A percentile compares a stretch with the other conserved stretches of the same genome.
Evolutionary conservation across 2,797 vertebrate genomes (phyloP).

Genomic region (Falco peregrinus): DNA sequence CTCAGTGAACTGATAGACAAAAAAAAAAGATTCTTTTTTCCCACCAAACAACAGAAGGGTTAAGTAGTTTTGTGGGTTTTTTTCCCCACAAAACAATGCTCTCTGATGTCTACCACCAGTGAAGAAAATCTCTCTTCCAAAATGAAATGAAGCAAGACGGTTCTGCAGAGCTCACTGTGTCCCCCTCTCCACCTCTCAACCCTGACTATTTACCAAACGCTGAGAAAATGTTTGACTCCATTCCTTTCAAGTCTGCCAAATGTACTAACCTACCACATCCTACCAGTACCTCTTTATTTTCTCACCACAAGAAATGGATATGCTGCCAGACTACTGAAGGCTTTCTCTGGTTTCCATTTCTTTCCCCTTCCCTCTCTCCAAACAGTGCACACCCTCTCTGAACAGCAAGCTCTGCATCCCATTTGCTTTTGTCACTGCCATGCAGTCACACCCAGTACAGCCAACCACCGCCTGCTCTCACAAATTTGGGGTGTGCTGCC

Average conservation of each 20-base stretch:
- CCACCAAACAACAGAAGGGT: neutral
- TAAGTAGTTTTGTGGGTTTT: neutral
- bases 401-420: neutral
- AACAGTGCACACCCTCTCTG: neutral
- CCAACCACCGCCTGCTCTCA: neutral
- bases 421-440: neutral
- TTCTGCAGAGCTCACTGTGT: neutral
- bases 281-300: neutral
- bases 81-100: neutral
- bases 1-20: neutral
- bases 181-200: neutral
- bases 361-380: neutral
- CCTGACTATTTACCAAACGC: neutral
- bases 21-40: neutral
- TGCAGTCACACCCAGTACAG: fast-evolving
- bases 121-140: neutral
- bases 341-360: neutral
- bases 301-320: neutral
- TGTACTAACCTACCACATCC: neutral
- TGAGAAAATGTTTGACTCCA: neutral
- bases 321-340: neutral
- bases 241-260: neutral
- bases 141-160: neutral
- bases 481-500: too few relatives aligned
- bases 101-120: neutral